Base-by-base conservation (phyloP, 2,888 invertebrate genomes). In the Agriopis leucophaearia region DNA sequence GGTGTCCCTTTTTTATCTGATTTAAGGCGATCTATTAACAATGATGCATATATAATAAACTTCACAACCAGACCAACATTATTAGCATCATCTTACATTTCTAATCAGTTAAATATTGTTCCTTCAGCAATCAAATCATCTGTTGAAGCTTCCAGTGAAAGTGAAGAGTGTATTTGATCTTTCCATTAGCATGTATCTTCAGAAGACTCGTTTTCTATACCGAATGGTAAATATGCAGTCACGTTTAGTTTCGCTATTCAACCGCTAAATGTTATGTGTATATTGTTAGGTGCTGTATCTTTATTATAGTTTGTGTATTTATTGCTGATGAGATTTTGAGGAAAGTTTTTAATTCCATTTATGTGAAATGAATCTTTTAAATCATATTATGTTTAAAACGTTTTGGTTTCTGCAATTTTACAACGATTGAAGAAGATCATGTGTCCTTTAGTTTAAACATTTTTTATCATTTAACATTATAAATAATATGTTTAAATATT, bases 191-290 rank as follows among this genome's bases (percentile, higher is more conserved):
- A 47, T 60, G 44, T 59, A 58, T 58, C 58, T 62, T 51, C 47
- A 61, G 56, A 44, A 69, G 66, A 65, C 70, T 71, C 70, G 71
- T 73, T 73, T 71, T 73, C 71, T 71, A 70, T 71, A 67, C 51
- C 50, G 56, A 56, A 67, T 71, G 67, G 67, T 74, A 74, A 73
- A 69, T 63, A 70, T 67, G 16, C 57, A 42, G 51, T 71, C 74
- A 74, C 68, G 66, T 64, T 67, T 71, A 50, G 62, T 66, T 52
- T 64, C 55, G 51, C 63, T 60, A 16, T 64, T 60, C 38, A 52
- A 62, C 51, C 8, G 61, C 56, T 60, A 50, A 51, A 56, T 52
- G 60, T 57, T 66, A 56, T 48, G 45, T 65, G 10, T 54, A 36
- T 44, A 18, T 8, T 52, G 64, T 52, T 44, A 9, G n/a, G 12